Evolutionary conservation across 2,113 vertebrate genomes (phyloP), one percentile per base, ranked within the genome.

Genomic region (Burhinus bistriatus): DNA sequence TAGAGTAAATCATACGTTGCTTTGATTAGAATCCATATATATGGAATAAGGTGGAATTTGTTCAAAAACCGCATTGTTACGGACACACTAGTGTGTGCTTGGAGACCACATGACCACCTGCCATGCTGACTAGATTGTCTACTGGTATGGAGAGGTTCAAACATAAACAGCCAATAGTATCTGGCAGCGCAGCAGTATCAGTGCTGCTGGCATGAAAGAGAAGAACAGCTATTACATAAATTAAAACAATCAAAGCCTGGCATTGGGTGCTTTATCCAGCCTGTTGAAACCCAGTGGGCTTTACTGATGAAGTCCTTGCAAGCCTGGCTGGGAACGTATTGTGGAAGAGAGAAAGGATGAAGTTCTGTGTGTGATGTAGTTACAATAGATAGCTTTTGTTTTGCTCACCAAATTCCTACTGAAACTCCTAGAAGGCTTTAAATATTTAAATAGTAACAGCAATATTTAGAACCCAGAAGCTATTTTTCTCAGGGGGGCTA

Each of bases 61-160:
- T 64, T 96, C 82, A 85, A 95, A 94, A 95, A 58, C 38, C 81
- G 59, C n/a, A n/a, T 49, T 77, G 84, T 40, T 75, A 66, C 26
- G 12, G 42, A 66, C 65, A 59, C n/a, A 83, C 20, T 47, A 47
- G 51, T 57, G 47, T 85, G 57, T 94, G 51, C 12, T 61, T 71
- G 34, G 57, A 75, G 55, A n/a, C 25, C 32, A 44, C 21, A 29
- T 3, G 10, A 19, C 21, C 55, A 51, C 38, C 6, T 95, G 68
- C 72, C 65, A 90, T 36, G 36, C 82, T 85, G 88, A 79, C 93
- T 77, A 89, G 65, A 91, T 12, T 42, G 57, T 42, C 95, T 95
- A 64, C 44, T 84, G 47, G 23, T 59, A 45, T 9, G 47, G 64
- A 66, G 79, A 93, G 72, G 54, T 83, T 93, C 80, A 89, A 95